phyloP scores from a whole-genome alignment of 35 echinoderm and acorn worm species.

The Hemicentrotus pulcherrimus region DNA sequence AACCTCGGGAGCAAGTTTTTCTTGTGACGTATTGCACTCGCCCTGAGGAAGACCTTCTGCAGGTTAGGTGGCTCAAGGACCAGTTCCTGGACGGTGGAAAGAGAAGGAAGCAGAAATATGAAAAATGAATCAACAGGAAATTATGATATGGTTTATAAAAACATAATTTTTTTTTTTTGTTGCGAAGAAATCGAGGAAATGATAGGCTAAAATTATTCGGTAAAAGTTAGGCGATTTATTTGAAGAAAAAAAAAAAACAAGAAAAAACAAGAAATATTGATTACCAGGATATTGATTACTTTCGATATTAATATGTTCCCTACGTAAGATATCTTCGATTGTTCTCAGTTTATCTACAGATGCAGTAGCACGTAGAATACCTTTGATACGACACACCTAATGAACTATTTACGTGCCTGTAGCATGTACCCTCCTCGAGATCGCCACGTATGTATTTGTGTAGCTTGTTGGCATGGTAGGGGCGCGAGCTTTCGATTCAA shows the following conservation, averaged over 20 bases:
- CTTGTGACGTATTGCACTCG: background rate
- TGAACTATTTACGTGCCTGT: background rate
- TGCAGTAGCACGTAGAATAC: background rate
- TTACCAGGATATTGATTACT: background rate
- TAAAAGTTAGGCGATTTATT: background rate
- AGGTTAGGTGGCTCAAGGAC: background rate
- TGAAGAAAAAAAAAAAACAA: background rate
- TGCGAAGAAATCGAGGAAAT: background rate
- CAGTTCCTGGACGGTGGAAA: background rate
- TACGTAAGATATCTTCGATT: background rate
- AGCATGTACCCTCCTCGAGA: too few relatives aligned
- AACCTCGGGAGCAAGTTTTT: background rate
- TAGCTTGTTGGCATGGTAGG: too few relatives aligned
- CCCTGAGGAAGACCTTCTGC: background rate
- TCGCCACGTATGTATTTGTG: too few relatives aligned
- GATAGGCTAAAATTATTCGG: background rate
- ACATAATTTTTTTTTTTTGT: background rate
- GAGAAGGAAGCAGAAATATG: background rate
- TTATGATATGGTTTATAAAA: background rate
- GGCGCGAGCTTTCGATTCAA: too few relatives aligned
- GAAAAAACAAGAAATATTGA: background rate
- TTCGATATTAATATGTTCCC: background rate
- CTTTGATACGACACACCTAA: background rate
- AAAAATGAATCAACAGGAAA: slow-evolving; percentile 13
- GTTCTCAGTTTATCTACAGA: background rate